These are phyloP conservation scores for Chrysopa pallens DNA, from an alignment of 1,140 invertebrate species.

Conservation along the genomic window DNA sequence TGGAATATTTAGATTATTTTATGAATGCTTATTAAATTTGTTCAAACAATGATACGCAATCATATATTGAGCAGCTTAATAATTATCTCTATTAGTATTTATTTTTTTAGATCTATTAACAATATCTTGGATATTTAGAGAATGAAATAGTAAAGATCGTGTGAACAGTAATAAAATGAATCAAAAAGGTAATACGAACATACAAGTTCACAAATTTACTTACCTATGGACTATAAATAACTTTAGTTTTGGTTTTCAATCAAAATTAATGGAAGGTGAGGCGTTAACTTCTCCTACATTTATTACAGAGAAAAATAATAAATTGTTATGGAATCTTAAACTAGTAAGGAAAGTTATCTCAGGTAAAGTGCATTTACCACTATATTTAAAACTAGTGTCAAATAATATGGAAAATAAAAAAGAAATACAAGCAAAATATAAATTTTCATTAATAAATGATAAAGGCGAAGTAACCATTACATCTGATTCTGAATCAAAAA, in stretches of 20 bases:
- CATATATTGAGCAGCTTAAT: no score
- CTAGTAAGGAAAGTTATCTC: constrained; percentile 98
- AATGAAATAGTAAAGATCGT: no score
- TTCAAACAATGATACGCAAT: no score
- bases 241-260: constrained; percentile 98
- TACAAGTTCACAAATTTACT: constrained; percentile 90
- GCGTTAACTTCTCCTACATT: constrained; percentile 98
- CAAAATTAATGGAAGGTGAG: constrained; percentile 74
- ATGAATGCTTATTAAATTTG: no score
- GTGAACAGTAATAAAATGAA: no score
- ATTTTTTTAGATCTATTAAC: no score
- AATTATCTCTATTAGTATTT: no score
- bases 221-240: constrained; percentile 99
- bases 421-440: constrained; percentile 98
- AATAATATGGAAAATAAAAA: constrained; percentile 75
- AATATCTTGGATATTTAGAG: no score
- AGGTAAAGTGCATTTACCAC: constrained; percentile 97
- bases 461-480: constrained; percentile 99
- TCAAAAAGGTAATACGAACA: no score
- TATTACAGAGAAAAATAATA: constrained; percentile 96
- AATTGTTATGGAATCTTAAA: constrained; percentile 99
- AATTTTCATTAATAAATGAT: constrained; percentile 99
- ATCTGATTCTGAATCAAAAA: constrained; percentile 86
- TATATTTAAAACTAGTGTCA: constrained; percentile 95
- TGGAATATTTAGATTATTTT: no score